Percentiles rank a stretch among this genome's conserved stretches.
phyloP scores from a whole-genome alignment of 2,113 vertebrate genomes.

The Psilopsiagon aurifrons region DNA sequence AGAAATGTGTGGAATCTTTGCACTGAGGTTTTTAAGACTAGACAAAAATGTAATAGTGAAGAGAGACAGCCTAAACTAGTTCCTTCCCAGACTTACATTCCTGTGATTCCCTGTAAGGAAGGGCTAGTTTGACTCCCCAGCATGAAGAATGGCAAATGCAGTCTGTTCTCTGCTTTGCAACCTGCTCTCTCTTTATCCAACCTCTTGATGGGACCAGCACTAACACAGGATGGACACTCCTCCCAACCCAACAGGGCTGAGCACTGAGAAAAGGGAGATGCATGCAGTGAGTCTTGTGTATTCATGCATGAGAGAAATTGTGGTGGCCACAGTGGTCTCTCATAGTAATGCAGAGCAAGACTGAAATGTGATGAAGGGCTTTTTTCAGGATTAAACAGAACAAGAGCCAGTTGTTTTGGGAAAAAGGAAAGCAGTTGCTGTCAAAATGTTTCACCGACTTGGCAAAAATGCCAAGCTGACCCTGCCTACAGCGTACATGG shows the following conservation, averaged over 20 bases:
- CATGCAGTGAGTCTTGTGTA: not conserved
- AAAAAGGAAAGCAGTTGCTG: constrained; percentile 33
- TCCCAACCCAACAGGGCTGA: not conserved
- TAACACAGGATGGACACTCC: not conserved
- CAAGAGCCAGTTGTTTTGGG: constrained; percentile 27
- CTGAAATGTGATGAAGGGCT: not conserved
- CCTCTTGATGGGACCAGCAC: not conserved
- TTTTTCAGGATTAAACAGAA: constrained; percentile 4
- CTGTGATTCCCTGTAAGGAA: not conserved
- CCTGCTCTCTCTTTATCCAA: not conserved
- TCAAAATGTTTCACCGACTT: constrained; percentile 52
- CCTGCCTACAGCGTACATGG: not conserved
- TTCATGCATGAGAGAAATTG: not conserved
- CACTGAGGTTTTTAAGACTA: not conserved
- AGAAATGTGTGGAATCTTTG: not conserved
- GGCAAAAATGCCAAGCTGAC: constrained; percentile 28
- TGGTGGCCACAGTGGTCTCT: not conserved
- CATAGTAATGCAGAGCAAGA: not conserved
- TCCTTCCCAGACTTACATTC: not conserved
- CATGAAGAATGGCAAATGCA: not conserved
- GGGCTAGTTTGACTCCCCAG: not conserved
- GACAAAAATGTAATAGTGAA: not conserved
- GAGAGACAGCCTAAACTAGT: not conserved
- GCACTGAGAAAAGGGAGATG: not conserved
- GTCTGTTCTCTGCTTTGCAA: not conserved